phyloP scores from a whole-genome alignment of 2,797 vertebrate species.

The Aeoliscus strigatus region DNA sequence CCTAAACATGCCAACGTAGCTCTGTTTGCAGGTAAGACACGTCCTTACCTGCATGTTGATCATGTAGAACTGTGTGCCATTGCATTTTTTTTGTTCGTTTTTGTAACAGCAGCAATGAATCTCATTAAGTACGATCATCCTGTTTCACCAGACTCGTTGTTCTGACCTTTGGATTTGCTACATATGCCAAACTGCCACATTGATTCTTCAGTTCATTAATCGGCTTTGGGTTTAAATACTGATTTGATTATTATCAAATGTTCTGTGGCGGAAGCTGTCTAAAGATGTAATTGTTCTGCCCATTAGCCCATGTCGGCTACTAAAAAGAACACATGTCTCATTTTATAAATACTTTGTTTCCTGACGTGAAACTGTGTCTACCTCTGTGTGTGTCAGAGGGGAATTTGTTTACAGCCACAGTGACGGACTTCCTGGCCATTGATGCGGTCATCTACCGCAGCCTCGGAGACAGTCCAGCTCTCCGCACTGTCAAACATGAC shows the following conservation, averaged over 20 bases:
- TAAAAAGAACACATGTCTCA: too few relatives aligned
- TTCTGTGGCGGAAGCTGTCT: constrained; percentile 20
- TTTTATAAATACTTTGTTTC: too few relatives aligned
- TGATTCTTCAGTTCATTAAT: constrained; percentile 5
- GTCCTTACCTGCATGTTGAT: not conserved
- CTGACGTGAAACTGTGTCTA: too few relatives aligned
- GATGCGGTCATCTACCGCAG: constrained; percentile 96
- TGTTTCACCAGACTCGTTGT: not conserved
- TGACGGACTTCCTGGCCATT: constrained; percentile 95
- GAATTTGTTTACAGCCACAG: constrained; percentile 93
- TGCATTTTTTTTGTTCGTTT: not conserved
- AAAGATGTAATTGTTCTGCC: constrained; percentile 24
- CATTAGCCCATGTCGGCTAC: constrained; percentile 30
- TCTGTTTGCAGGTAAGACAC: constrained; percentile 84
- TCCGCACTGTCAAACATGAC: constrained; percentile 93
- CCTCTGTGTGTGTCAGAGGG: constrained; percentile 72
- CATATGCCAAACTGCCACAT: not conserved
- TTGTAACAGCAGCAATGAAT: not conserved
- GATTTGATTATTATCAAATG: constrained; percentile 27
- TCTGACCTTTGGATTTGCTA: not conserved
- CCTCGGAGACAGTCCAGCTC: constrained; percentile 86
- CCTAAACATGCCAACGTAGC: constrained; percentile 94
- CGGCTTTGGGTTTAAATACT: constrained; percentile 16
- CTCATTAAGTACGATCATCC: not conserved
- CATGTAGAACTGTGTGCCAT: not conserved